These are phyloP conservation scores for Oscheius sp. DNA, from an alignment of 2,888 invertebrate genomes.

Conservation along the genomic window DNA sequence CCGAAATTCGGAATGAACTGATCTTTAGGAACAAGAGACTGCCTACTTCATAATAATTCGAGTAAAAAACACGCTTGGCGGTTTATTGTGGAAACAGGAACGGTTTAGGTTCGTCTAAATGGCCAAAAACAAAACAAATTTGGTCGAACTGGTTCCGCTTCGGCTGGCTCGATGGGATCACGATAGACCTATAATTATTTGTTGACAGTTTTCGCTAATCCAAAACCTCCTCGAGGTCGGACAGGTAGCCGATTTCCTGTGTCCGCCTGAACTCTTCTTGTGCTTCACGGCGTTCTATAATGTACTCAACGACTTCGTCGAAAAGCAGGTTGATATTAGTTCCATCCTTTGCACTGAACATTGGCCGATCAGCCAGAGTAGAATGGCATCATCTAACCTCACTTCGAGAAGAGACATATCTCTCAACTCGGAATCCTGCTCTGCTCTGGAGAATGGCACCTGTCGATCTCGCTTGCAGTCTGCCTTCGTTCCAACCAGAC, in stretches of 20 bases:
- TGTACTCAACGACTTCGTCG: constrained; percentile 21
- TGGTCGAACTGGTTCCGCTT: constrained; percentile 1
- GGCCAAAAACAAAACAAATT: constrained; percentile 32
- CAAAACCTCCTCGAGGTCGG: constrained; percentile 24
- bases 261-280: constrained; percentile 14
- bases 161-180: constrained; percentile 20
- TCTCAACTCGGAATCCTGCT: constrained; percentile 29
- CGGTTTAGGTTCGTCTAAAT: background rate
- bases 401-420: constrained; percentile 30
- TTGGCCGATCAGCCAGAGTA: background rate
- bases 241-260: constrained; percentile 15
- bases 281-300: constrained; percentile 18
- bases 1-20: background rate
- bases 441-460: constrained; percentile 11
- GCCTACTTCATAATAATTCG: no score
- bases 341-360: constrained; percentile 18
- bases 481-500: constrained; percentile 27
- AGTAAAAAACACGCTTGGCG: background rate
- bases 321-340: constrained; percentile 13
- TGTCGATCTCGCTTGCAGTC: constrained; percentile 20
- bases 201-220: background rate
- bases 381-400: constrained; percentile 7
- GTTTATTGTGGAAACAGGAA: constrained; percentile 3
- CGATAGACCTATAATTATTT: constrained; percentile 23
- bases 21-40: background rate